A percentile compares a stretch with the other conserved stretches of the same genome.
Conservation (phyloP, 2,888 invertebrate species). For the Erebia ligea region DNA sequence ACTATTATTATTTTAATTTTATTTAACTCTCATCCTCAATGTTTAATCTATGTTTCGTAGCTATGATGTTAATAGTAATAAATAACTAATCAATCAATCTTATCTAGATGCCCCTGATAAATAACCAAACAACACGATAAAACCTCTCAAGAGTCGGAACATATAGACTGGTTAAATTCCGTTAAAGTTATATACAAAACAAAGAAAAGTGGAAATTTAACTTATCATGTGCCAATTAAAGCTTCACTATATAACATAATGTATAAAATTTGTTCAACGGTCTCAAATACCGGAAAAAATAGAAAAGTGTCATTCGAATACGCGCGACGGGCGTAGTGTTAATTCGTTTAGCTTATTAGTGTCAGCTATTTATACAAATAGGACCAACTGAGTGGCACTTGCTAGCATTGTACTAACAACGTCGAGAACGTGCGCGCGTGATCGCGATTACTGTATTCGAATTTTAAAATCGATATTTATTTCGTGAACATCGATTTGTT, state of each 20-base stretch:
- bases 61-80: background rate
- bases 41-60: too few relatives aligned
- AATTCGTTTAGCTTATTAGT: slow-evolving; percentile 39
- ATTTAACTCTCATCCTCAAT: background rate
- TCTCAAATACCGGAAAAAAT: slow-evolving; percentile 5
- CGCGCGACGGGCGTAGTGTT: slow-evolving; percentile 26
- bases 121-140: background rate
- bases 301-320: slow-evolving; percentile 1
- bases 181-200: background rate
- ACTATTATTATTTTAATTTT: too few relatives aligned
- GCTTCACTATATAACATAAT: background rate
- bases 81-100: background rate
- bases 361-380: slow-evolving; percentile 44
- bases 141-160: background rate
- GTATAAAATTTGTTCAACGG: background rate
- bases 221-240: background rate
- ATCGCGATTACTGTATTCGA: slow-evolving; percentile 3
- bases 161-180: background rate
- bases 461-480: slow-evolving; percentile 16
- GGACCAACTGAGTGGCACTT: slow-evolving; percentile 25
- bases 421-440: slow-evolving; percentile 35
- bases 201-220: too few relatives aligned
- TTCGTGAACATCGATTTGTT: background rate
- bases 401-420: slow-evolving; percentile 30
- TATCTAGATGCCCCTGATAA: background rate